Percentiles rank a stretch among this genome's conserved stretches.
phyloP scores from a whole-genome alignment of 2,797 vertebrate species.

The Hydrophis major region DNA sequence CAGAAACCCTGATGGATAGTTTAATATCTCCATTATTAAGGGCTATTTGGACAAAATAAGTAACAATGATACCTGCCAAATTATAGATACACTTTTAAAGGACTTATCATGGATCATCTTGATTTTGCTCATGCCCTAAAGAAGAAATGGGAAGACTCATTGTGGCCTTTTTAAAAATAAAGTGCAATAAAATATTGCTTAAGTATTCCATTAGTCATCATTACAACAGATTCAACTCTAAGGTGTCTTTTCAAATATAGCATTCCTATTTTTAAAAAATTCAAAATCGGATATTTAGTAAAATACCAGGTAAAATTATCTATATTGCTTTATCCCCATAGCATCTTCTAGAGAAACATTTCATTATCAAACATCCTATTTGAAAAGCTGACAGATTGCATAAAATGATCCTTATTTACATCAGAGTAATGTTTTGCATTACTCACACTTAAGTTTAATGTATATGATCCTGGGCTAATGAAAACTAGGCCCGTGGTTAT shows the following conservation, averaged over 20 bases:
- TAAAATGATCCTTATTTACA: constrained; percentile 46
- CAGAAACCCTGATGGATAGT: neutral
- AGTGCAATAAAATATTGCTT: constrained; percentile 17
- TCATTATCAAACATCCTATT: constrained; percentile 40
- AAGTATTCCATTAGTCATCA: constrained; percentile 21
- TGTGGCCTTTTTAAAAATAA: neutral
- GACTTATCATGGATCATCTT: neutral
- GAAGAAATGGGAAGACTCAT: neutral
- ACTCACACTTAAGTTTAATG: constrained; percentile 37
- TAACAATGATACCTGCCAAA: neutral
- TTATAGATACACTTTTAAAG: neutral
- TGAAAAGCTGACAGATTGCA: constrained; percentile 33
- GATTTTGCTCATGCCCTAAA: neutral
- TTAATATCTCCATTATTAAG: neutral
- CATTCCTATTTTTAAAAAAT: constrained; percentile 21
- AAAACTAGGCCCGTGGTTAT: constrained; percentile 46
- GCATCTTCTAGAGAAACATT: constrained; percentile 45
- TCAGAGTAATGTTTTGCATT: constrained; percentile 25
- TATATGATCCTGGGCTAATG: constrained; percentile 20
- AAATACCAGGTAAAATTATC: constrained; percentile 27
- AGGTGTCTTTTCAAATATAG: constrained; percentile 37
- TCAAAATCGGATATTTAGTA: constrained; percentile 19
- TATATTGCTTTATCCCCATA: constrained; percentile 43
- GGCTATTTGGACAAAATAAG: neutral
- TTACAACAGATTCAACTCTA: constrained; percentile 33